These are phyloP conservation scores for Reinhardtius hippoglossoides DNA, from an alignment of 2,113 vertebrate genomes.

Conservation along the genomic window DNA sequence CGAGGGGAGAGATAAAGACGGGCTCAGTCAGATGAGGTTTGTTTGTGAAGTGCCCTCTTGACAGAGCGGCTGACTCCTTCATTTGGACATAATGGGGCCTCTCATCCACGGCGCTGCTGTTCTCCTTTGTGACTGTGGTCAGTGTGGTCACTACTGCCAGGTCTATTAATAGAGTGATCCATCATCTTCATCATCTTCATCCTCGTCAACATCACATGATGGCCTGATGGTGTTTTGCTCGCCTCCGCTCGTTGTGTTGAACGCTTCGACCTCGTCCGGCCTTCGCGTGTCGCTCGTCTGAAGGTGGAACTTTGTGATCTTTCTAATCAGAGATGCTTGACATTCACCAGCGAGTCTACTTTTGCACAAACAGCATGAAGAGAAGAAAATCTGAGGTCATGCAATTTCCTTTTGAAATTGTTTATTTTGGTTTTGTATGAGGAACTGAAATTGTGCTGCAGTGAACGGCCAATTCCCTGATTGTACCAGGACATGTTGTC, in stretches of 20 bases:
- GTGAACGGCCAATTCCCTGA: no score
- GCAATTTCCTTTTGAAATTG: no score
- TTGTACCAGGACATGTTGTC: no score
- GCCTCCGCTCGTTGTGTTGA: slow-evolving; percentile 9
- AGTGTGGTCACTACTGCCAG: slow-evolving; percentile 37
- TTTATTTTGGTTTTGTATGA: no score
- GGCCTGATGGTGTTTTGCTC: slow-evolving; percentile 68
- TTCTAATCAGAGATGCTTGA: slow-evolving; percentile 15
- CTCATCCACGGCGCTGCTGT: slow-evolving; percentile 63
- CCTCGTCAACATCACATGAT: slow-evolving; percentile 75
- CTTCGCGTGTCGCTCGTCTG: slow-evolving; percentile 3
- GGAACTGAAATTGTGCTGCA: neutral
- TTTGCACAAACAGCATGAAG: neutral
- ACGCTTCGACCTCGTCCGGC: neutral
- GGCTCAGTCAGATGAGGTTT: slow-evolving; percentile 63
- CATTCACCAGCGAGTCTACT: neutral
- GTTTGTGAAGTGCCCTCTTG: slow-evolving; percentile 60
- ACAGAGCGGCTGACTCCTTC: slow-evolving; percentile 71
- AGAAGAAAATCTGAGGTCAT: neutral
- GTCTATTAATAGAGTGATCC: slow-evolving; percentile 79
- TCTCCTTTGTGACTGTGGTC: slow-evolving; percentile 70
- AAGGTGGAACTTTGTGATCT: slow-evolving; percentile 37
- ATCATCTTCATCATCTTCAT: slow-evolving; percentile 71
- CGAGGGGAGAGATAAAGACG: slow-evolving; percentile 43
- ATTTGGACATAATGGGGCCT: slow-evolving; percentile 79